These are phyloP conservation scores for Schlechtendalia chinensis DNA, from an alignment of 1,140 invertebrate species.

Conservation along the genomic window DNA sequence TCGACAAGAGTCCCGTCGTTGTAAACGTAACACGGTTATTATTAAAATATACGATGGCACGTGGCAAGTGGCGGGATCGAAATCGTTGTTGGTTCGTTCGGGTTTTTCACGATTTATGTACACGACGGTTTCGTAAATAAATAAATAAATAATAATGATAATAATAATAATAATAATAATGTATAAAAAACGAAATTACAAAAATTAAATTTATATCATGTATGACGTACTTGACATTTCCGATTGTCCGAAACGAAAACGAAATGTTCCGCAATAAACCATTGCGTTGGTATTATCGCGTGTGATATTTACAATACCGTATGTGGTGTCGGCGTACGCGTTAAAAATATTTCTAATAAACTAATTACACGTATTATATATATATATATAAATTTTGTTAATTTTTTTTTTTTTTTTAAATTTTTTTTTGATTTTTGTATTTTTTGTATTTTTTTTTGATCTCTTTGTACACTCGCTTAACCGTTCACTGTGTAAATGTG, in stretches of 20 bases:
- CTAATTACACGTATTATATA: neutral
- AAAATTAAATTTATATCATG: neutral
- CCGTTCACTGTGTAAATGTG: too few species aligned
- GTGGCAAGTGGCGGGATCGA: too few species aligned
- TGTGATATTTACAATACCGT: conserved; percentile 22
- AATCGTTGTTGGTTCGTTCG: too few species aligned
- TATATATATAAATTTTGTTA: too few species aligned
- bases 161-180: conserved; percentile 21
- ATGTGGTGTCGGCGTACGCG: neutral
- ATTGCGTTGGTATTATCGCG: neutral
- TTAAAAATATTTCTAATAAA: neutral
- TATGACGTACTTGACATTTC: neutral
- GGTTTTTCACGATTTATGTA: too few species aligned
- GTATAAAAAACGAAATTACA: neutral
- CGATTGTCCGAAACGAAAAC: conserved; percentile 40
- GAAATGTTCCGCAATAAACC: neutral
- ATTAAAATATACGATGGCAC: too few species aligned
- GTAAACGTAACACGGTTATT: too few species aligned
- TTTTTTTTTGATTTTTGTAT: too few species aligned
- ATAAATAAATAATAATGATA: neutral
- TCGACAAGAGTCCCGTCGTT: too few species aligned
- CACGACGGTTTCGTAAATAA: neutral
- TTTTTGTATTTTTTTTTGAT: too few species aligned
- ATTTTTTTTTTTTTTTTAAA: neutral
- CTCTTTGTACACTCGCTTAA: neutral